Evolutionary conservation across 2,888 invertebrate species (phyloP).

Genomic region (Odontomyia ornata): DNA sequence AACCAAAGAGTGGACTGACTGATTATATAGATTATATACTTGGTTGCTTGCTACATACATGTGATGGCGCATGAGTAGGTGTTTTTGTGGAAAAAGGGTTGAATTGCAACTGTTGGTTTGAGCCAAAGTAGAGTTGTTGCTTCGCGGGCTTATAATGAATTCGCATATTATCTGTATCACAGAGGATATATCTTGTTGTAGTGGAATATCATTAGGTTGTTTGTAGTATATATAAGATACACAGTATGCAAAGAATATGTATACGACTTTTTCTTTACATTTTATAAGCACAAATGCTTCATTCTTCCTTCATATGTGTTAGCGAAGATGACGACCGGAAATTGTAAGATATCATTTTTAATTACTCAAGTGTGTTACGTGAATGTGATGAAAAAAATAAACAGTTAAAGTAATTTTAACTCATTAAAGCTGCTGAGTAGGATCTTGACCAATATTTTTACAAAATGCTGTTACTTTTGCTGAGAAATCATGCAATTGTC

Average conservation of each 20-base stretch:
- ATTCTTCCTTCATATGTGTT: neutral
- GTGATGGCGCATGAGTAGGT: slow-evolving; percentile 29
- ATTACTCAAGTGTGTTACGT: slow-evolving; percentile 32
- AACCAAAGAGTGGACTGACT: slow-evolving; percentile 16
- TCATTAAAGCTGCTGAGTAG: neutral
- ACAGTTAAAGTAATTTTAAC: slow-evolving; percentile 26
- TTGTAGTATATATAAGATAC: too few species aligned
- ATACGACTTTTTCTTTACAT: too few species aligned
- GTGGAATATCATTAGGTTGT: too few species aligned
- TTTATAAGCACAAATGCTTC: too few species aligned
- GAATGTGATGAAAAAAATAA: slow-evolving; percentile 15
- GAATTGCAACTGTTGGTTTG: neutral
- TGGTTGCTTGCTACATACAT: neutral
- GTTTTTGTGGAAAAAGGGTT: slow-evolving; percentile 17
- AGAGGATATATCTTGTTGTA: too few species aligned
- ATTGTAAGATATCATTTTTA: slow-evolving; percentile 35
- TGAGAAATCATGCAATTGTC: neutral
- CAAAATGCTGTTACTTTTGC: neutral
- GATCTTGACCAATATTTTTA: slow-evolving; percentile 18
- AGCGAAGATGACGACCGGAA: slow-evolving; percentile 23
- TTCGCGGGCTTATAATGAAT: slow-evolving; percentile 15
- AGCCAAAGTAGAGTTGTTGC: neutral
- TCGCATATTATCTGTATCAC: slow-evolving; percentile 1
- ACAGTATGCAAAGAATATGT: too few species aligned
- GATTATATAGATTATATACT: slow-evolving; percentile 30